Conservation (phyloP, 2,113 vertebrate genomes). For the Montifringilla adamsi region DNA sequence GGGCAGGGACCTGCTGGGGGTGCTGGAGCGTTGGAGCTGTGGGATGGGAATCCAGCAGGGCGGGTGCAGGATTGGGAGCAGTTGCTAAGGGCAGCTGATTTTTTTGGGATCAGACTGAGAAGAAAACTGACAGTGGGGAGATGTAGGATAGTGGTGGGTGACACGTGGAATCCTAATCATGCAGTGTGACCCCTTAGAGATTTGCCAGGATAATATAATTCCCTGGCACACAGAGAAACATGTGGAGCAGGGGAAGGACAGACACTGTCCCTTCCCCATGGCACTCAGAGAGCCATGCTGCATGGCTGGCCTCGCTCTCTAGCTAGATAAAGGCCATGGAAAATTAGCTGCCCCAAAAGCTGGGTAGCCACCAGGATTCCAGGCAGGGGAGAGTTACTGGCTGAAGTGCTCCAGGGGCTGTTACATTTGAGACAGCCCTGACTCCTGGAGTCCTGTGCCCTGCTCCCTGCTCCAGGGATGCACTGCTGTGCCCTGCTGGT, state of each 20-base stretch:
- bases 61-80: background rate
- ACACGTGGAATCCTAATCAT: rapidly evolving
- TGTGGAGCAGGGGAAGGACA: background rate
- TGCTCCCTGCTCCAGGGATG: background rate
- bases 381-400: background rate
- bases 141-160: background rate
- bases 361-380: background rate
- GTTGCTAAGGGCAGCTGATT: background rate
- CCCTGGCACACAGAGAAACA: background rate
- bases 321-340: background rate
- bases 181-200: background rate
- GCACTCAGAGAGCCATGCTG: background rate
- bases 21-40: background rate
- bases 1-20: background rate
- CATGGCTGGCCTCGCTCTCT: background rate
- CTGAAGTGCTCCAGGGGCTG: background rate
- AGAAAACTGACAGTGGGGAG: background rate
- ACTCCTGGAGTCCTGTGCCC: background rate
- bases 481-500: background rate
- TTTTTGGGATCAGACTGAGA: background rate
- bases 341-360: background rate
- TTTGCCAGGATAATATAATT: background rate
- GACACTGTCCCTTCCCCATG: background rate
- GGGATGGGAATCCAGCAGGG: background rate
- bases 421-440: background rate